Evolutionary conservation across 1,140 invertebrate genomes (phyloP).

Genomic region (Pseudomyrmex gracilis): DNA sequence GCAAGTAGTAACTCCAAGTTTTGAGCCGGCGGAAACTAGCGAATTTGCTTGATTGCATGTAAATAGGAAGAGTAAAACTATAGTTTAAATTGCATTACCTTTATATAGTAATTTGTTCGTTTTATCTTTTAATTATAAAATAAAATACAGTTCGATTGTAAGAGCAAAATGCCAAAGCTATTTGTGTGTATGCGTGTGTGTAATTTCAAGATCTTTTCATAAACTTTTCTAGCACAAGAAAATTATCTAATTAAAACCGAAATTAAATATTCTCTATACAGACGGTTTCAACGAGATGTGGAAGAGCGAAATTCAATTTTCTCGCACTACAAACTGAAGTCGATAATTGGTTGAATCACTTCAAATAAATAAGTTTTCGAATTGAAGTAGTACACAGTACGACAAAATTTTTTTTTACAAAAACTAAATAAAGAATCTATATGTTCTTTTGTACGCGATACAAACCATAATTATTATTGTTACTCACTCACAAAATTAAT

Average conservation of each 20-base stretch:
- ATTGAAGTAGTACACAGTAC: background rate
- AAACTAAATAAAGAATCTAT: background rate
- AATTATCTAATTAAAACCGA: background rate
- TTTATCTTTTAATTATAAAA: conserved; percentile 39
- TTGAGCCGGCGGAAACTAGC: conserved; percentile 21
- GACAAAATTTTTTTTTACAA: background rate
- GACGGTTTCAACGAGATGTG: background rate
- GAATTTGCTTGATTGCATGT: conserved; percentile 39
- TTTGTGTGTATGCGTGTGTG: too few relatives aligned
- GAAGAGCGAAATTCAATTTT: conserved; percentile 12
- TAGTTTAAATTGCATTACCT: conserved; percentile 4
- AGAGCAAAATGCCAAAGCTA: background rate
- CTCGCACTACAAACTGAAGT: background rate
- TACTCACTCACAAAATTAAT: too few relatives aligned
- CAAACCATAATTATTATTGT: too few relatives aligned
- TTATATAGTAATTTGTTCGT: conserved; percentile 3
- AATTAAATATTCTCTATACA: background rate
- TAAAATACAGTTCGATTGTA: background rate
- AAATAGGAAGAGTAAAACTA: conserved; percentile 23
- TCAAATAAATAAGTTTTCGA: background rate
- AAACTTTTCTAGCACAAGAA: background rate
- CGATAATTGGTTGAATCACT: background rate
- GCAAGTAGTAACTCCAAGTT: conserved; percentile 14
- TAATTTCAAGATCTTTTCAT: background rate
- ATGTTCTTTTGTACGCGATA: background rate